Percentiles rank a stretch among this genome's conserved stretches.
Evolutionary conservation across 2,888 invertebrate genomes (phyloP).

Genomic region (Pocota personata): DNA sequence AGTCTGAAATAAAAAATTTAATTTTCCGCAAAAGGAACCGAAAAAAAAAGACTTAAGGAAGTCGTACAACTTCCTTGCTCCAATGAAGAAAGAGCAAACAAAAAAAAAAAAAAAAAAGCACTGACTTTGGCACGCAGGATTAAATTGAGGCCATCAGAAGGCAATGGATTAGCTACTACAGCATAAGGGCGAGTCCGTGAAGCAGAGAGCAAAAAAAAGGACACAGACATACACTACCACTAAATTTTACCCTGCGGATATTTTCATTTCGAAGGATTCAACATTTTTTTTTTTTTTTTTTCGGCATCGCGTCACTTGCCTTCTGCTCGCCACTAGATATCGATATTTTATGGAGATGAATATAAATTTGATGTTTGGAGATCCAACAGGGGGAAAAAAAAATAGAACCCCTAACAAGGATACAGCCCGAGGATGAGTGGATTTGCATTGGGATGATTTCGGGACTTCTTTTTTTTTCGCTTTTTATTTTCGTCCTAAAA

Average conservation of each 20-base stretch:
- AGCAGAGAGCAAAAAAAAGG: conserved; percentile 17
- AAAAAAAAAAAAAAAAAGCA: conserved; percentile 3
- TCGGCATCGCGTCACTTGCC: conserved; percentile 3
- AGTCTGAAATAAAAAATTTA: conserved; percentile 56
- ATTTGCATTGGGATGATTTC: conserved; percentile 49
- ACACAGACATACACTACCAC: conserved; percentile 45
- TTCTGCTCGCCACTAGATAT: conserved; percentile 40
- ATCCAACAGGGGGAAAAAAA: not conserved
- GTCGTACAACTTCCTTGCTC: conserved; percentile 33
- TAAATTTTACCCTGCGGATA: conserved; percentile 65
- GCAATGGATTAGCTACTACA: conserved; percentile 55
- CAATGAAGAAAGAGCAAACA: not conserved
- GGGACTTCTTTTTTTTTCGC: conserved; percentile 4
- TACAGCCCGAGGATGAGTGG: conserved; percentile 30
- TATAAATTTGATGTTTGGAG: conserved; percentile 64
- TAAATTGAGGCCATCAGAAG: conserved; percentile 58
- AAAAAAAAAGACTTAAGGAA: conserved; percentile 24
- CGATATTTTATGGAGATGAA: conserved; percentile 68
- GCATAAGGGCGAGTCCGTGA: conserved; percentile 34
- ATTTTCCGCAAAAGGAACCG: conserved; percentile 50
- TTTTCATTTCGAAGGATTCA: conserved; percentile 59
- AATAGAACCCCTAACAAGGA: conserved; percentile 37
- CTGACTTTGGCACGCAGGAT: conserved; percentile 59
- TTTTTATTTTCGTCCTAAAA: conserved; percentile 42
- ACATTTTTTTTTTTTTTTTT: conserved; percentile 9